Evolutionary conservation across 2,113 vertebrate species (phyloP).

Genomic region (Genyomyrus donnyi): DNA sequence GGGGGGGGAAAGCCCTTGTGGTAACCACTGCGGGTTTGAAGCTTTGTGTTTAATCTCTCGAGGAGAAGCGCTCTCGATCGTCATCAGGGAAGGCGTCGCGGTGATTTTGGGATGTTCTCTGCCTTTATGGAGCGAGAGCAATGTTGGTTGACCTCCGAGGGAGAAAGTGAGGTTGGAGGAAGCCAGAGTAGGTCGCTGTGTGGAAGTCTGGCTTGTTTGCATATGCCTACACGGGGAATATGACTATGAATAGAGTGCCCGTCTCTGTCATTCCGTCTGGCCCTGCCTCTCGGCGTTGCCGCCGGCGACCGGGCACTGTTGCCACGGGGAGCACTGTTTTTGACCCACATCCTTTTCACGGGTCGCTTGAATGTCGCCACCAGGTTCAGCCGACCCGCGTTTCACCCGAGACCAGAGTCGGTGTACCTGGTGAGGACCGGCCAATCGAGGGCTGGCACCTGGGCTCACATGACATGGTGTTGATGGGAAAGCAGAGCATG

Average conservation of each 20-base stretch:
- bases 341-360: background rate
- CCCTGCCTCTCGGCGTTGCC: background rate
- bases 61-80: background rate
- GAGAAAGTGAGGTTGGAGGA: background rate
- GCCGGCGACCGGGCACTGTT: background rate
- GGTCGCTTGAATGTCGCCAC: constrained; percentile 3
- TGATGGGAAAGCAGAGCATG: background rate
- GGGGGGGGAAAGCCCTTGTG: background rate
- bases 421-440: background rate
- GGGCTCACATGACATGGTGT: background rate
- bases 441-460: background rate
- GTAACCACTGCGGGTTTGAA: background rate
- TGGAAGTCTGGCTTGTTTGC: background rate
- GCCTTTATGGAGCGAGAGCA: background rate
- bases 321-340: background rate
- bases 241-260: background rate
- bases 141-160: background rate
- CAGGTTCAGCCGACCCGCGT: background rate
- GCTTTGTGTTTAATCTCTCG: background rate
- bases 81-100: background rate
- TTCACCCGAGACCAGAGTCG: background rate
- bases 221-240: background rate
- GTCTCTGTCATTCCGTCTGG: too few species aligned
- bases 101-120: background rate
- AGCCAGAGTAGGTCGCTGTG: background rate